Evolutionary conservation across 2,888 invertebrate species (phyloP), one percentile per base, ranked within the genome.

Genomic region (Byasa hedistus): DNA sequence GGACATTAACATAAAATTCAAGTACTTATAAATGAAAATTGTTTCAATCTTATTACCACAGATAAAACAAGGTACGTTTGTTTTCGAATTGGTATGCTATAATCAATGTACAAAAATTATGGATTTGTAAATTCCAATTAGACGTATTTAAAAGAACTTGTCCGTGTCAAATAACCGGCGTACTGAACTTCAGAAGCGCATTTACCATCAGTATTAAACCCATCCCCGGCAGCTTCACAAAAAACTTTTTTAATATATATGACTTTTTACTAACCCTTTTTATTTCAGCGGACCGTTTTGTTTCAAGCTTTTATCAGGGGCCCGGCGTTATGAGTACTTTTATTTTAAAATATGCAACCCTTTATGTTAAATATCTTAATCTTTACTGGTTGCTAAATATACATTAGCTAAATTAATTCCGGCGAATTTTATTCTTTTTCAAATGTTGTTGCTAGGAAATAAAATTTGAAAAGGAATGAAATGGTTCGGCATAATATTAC

Each of bases 331-430:
- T 48, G 48, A 48, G 48, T 48, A 19, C 48, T n/a, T 32, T 32
- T 32, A 7, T 48, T 48, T 48, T 48, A 15, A 48, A 48, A 15
- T 48, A 48, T 48, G 48, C 48, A 48, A 48, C 57, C 27, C 57
- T 57, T 57, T 57, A 57, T 57, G 57, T 32, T 57, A 57, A 57
- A 57, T 57, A 57, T 27, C 23, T 57, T 57, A 57, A 57, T 32
- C 57, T 57, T 57, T 32, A 24, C 19, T 27, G 24, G 57, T 19
- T 57, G 32, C n/a, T 24, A 32, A 39, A 44, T 24, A 59, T 52
- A 64, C 21, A 59, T 39, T 52, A 59, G 48, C 19, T 17, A 48
- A 48, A 48, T 48, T 48, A 48, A 48, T 48, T 48, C n/a, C 15
- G 3, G 32, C 32, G 8, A 32, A 32, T 32, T 32, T 32, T 32